A percentile compares a stretch with the other conserved stretches of the same genome.
These are phyloP conservation scores for Tretioscincus oriximinensis DNA, from an alignment of 2,113 vertebrate species.

Conservation along the genomic window DNA sequence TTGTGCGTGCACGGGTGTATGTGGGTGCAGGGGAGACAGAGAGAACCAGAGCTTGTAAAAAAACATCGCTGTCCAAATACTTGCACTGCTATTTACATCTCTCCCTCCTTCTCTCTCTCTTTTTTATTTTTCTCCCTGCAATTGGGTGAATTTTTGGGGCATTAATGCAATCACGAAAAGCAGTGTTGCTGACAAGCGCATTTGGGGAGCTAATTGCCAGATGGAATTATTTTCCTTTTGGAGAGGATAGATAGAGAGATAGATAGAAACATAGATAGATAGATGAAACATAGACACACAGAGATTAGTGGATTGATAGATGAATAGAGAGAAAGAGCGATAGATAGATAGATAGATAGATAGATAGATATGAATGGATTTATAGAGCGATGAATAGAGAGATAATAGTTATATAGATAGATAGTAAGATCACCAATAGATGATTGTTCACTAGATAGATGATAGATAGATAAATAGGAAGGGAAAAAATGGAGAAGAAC, in stretches of 20 bases:
- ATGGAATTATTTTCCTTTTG: conserved; percentile 59
- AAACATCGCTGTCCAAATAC: conserved; percentile 83
- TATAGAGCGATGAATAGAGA: no score
- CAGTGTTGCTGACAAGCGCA: conserved; percentile 55
- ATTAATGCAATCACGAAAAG: conserved; percentile 60
- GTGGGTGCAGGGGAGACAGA: conserved; percentile 4
- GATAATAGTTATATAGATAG: no score
- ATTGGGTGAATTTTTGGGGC: conserved; percentile 70
- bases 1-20: conserved; percentile 57
- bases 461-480: no score
- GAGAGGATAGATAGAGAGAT: neutral
- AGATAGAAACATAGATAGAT: no score
- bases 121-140: neutral
- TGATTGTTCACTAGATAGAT: no score
- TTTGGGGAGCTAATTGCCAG: conserved; percentile 67
- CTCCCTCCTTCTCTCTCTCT: conserved; percentile 65
- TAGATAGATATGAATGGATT: no score
- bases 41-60: conserved; percentile 69
- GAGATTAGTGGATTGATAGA: no score
- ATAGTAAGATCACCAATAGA: no score
- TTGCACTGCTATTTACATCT: conserved; percentile 81
- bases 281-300: no score
- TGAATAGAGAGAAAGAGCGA: no score
- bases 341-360: no score
- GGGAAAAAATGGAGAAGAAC: neutral